These are phyloP conservation scores for Natator depressus DNA, from an alignment of 2,113 vertebrate genomes.

Conservation along the genomic window DNA sequence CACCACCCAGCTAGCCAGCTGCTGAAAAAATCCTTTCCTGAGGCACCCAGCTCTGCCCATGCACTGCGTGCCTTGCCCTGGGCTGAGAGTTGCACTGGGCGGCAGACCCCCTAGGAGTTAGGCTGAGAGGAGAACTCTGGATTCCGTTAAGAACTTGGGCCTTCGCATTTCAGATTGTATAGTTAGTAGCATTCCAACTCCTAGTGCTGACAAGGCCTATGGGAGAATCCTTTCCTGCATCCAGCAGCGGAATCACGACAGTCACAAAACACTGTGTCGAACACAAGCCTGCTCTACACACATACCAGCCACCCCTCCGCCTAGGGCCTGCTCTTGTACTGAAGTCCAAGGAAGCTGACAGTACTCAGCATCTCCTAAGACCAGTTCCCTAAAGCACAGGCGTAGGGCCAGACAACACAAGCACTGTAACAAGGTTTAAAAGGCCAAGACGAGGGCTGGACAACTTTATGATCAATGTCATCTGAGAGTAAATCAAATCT, in stretches of 20 bases:
- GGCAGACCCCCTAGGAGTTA: background rate
- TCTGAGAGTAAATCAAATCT: background rate
- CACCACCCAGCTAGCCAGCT: no score
- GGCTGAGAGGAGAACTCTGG: background rate
- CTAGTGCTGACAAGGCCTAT: background rate
- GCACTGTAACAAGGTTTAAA: no score
- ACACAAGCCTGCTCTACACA: background rate
- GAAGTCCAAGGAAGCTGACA: background rate
- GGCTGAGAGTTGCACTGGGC: no score
- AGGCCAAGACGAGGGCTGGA: background rate
- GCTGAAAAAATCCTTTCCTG: no score
- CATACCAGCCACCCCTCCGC: background rate
- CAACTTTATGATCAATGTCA: background rate
- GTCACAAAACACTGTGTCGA: background rate
- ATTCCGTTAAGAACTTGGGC: no score
- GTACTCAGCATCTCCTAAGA: background rate
- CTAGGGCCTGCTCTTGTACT: background rate
- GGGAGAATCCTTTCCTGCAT: background rate
- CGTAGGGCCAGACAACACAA: background rate
- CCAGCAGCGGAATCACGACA: background rate
- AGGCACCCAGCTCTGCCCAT: no score
- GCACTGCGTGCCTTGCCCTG: no score
- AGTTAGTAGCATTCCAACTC: background rate
- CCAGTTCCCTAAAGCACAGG: background rate
- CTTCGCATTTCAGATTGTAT: background rate